Evolutionary conservation across 1,140 invertebrate genomes (phyloP), one percentile per base, ranked within the genome.

Genomic region (Macrocentrus cingulum): DNA sequence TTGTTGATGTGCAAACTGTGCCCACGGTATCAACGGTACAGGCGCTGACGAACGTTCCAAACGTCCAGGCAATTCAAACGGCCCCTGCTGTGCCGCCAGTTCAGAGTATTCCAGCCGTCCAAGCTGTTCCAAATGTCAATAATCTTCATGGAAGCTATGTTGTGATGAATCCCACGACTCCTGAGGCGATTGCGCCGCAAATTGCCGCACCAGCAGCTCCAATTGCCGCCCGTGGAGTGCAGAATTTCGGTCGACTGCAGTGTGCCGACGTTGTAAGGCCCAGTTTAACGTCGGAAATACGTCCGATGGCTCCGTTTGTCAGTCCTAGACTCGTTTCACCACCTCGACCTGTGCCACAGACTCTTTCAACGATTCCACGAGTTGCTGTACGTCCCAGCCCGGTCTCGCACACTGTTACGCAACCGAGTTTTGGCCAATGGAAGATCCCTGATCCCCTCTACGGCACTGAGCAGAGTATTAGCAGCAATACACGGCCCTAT

Each of bases 1-100:
- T 90, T 54, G 84, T 90, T 1, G 88, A 91, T 70, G 83, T 88
- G 19, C 84, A 85, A 32, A 82, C 85, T 15, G 83, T 76, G 1
- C 59, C 71, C 9, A 66, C 59, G 20, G 62, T 74, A 8, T 51
- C 65, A 9, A 57, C 32, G 8, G 53, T 56, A 25, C 58, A 41
- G 13, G 23, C 18, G 6, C 23, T 50, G 16, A 9, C 64, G 19
- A 66, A 62, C n/a, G 72, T 74, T 16, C 67, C 70, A 4, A 73
- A 66, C 8, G 69, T 75, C 5, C 34, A 59, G 23, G 18, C 19
- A 3, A 25, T 56, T 4, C 58, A 49, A 36, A 29, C 2, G 18
- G 42, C 39, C 9, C 66, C 68, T 15, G 61, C 67, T 9, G 68
- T 76, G 3, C 64, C 67, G n/a, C 50, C 65, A 2, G 65, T 75